Evolutionary conservation across 2,888 invertebrate genomes (phyloP).

Genomic region (Conus canariensis): DNA sequence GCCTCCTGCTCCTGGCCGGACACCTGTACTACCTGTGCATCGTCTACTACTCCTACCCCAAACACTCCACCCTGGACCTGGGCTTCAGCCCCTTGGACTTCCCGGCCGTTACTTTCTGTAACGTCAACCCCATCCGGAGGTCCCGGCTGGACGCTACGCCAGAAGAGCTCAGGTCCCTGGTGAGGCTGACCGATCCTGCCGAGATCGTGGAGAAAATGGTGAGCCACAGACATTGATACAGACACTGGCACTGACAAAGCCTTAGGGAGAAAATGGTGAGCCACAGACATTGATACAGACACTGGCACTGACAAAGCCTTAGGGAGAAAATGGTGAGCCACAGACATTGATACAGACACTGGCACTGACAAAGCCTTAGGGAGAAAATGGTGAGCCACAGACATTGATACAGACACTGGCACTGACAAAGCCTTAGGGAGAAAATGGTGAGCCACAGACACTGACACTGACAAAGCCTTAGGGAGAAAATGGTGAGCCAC

Average conservation of each 20-base stretch:
- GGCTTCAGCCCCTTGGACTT: slow-evolving; percentile 49
- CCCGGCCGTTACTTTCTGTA: slow-evolving; percentile 53
- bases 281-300: too few relatives aligned
- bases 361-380: neutral
- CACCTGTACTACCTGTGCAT: slow-evolving; percentile 59
- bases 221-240: neutral
- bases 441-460: neutral
- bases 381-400: slow-evolving; percentile 27
- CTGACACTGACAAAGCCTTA: neutral
- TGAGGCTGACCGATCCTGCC: slow-evolving; percentile 26
- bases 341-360: too few relatives aligned
- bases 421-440: neutral
- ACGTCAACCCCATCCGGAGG: slow-evolving; percentile 47
- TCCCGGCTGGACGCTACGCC: slow-evolving; percentile 34
- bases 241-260: neutral
- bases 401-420: too few relatives aligned
- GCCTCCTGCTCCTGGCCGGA: slow-evolving; percentile 53
- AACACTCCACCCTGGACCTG: slow-evolving; percentile 49
- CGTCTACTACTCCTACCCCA: slow-evolving; percentile 56
- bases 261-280: neutral
- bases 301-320: neutral
- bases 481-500: neutral
- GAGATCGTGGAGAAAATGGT: slow-evolving; percentile 35
- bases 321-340: neutral
- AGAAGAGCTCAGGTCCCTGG: slow-evolving; percentile 28